These are phyloP conservation scores for Plectrocnemia conspersa DNA, from an alignment of 1,140 invertebrate genomes.

Conservation along the genomic window DNA sequence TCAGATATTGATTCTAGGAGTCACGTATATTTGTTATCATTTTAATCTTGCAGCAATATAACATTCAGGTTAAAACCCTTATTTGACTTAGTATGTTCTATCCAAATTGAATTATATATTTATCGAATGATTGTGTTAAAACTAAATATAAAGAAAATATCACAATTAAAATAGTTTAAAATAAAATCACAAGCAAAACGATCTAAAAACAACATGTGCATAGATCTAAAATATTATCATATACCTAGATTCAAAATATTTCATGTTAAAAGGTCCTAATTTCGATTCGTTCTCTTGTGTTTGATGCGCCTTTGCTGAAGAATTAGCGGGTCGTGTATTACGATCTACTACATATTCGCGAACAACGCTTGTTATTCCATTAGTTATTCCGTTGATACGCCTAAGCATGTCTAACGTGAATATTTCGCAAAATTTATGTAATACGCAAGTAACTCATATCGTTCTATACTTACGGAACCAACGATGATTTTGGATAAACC, in stretches of 20 bases:
- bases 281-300: conserved; percentile 36
- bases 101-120: no score
- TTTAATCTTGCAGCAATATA: no score
- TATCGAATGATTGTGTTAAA: no score
- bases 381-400: conserved; percentile 64
- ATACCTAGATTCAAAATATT: conserved; percentile 63
- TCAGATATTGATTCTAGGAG: no score
- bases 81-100: no score
- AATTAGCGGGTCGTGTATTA: conserved; percentile 43
- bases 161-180: no score
- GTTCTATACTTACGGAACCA: conserved; percentile 72
- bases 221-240: conserved; percentile 20
- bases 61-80: no score
- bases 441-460: not conserved
- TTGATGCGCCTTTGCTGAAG: conserved; percentile 34
- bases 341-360: conserved; percentile 63
- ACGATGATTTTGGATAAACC: conserved; percentile 69
- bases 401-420: no score
- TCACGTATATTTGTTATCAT: no score
- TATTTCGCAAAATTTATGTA: no score
- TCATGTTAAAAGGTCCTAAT: conserved; percentile 52
- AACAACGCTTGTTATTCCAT: conserved; percentile 63
- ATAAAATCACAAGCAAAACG: not conserved
- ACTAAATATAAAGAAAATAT: no score
- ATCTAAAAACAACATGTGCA: conserved; percentile 13